Conservation (phyloP, 2,888 invertebrate genomes). For the Aethes cnicana region DNA sequence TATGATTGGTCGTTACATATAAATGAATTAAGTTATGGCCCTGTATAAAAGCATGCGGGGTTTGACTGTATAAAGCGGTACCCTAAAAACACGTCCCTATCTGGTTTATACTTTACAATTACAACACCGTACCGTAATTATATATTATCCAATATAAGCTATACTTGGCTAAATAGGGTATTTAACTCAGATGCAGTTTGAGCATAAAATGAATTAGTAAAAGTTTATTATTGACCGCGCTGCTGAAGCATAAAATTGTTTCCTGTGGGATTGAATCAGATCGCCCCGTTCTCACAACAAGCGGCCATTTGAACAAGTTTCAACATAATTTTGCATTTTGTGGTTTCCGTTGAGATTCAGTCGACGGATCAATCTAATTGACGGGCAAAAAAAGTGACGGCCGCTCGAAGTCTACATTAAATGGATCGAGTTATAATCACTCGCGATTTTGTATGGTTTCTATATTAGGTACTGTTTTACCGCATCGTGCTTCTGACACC, state of each 20-base stretch:
- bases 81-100: conserved; percentile 21
- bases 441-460: too few relatives aligned
- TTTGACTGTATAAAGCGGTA: conserved; percentile 8
- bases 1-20: too few relatives aligned
- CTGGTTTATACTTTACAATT: conserved; percentile 16
- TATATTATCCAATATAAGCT: conserved; percentile 28
- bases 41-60: too few relatives aligned
- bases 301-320: conserved; percentile 39
- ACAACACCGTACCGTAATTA: conserved; percentile 19
- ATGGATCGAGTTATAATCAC: too few relatives aligned
- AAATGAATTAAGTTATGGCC: too few relatives aligned
- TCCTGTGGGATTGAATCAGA: conserved; percentile 55
- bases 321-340: conserved; percentile 56
- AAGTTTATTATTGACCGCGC: conserved; percentile 32
- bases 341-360: conserved; percentile 47
- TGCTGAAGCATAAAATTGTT: conserved; percentile 70
- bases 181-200: conserved; percentile 24
- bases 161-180: conserved; percentile 27
- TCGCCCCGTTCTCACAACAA: conserved; percentile 49
- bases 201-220: conserved; percentile 27
- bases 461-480: too few relatives aligned
- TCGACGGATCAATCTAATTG: conserved; percentile 20
- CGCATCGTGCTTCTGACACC: too few relatives aligned
- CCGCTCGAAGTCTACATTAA: too few relatives aligned
- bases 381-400: conserved; percentile 11